A percentile compares a stretch with the other conserved stretches of the same genome.
Evolutionary conservation across 2,113 vertebrate genomes (phyloP).

Genomic region (Rhinogobius similis): DNA sequence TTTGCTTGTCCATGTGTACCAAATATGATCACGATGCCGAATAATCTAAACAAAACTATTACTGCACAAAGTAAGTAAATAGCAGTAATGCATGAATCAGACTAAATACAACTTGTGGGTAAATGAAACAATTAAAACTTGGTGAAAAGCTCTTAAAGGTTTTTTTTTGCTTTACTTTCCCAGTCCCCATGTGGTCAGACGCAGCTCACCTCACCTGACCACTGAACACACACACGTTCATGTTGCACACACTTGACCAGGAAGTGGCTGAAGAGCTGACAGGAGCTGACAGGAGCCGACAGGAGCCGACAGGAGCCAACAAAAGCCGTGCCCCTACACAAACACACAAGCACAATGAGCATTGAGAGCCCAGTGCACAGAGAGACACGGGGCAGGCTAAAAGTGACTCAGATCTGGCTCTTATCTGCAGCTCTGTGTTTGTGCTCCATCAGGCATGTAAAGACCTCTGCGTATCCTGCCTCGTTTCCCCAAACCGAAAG

Average conservation of each 20-base stretch:
- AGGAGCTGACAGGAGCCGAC: slow-evolving; percentile 49
- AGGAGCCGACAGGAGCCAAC: slow-evolving; percentile 52
- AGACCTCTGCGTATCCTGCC: slow-evolving; percentile 49
- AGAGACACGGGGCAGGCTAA: neutral
- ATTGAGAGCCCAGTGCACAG: slow-evolving; percentile 53
- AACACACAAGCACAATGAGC: slow-evolving; percentile 70
- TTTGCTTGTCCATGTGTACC: too few relatives aligned
- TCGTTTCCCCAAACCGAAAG: slow-evolving; percentile 4
- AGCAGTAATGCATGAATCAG: too few relatives aligned
- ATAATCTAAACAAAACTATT: too few relatives aligned
- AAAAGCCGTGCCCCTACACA: slow-evolving; percentile 66
- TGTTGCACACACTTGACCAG: neutral
- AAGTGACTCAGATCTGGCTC: slow-evolving; percentile 18
- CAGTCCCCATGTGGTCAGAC: neutral
- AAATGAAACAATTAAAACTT: too few relatives aligned
- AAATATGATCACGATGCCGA: too few relatives aligned
- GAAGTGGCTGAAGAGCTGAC: neutral
- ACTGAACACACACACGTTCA: neutral
- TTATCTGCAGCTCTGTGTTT: slow-evolving; percentile 49
- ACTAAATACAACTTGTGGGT: too few relatives aligned
- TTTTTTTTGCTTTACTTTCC: too few relatives aligned
- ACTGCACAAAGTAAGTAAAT: too few relatives aligned
- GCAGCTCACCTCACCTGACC: neutral
- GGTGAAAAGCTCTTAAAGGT: too few relatives aligned
- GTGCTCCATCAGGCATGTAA: slow-evolving; percentile 37